These are phyloP conservation scores for Spea hammondii DNA, from an alignment of 2,797 vertebrate species.

Conservation along the genomic window DNA sequence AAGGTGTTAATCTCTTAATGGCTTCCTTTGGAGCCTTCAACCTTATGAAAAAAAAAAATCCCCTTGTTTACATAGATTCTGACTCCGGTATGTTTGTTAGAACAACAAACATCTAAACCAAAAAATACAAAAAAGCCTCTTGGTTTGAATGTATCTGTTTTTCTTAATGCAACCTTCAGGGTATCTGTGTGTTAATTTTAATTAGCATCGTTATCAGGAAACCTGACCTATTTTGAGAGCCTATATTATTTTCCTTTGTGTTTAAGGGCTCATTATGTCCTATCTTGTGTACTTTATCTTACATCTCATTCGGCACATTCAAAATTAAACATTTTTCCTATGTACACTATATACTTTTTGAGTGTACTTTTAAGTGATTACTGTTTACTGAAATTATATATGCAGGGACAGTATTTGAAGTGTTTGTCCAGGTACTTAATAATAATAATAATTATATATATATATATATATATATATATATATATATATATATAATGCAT, in stretches of 20 bases:
- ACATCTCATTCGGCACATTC: slow-evolving; percentile 28
- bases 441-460: too few relatives aligned
- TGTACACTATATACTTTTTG: too few relatives aligned
- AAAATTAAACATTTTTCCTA: slow-evolving; percentile 9
- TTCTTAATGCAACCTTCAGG: slow-evolving; percentile 63
- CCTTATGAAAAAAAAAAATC: slow-evolving; percentile 77
- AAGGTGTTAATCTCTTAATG: slow-evolving; percentile 86
- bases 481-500: too few relatives aligned
- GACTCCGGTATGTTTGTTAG: slow-evolving; percentile 61
- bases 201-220: slow-evolving; percentile 53
- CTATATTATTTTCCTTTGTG: neutral
- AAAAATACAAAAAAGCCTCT: slow-evolving; percentile 19
- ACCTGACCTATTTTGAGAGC: slow-evolving; percentile 45
- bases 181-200: slow-evolving; percentile 56
- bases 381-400: too few relatives aligned
- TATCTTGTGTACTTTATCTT: neutral
- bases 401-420: too few relatives aligned
- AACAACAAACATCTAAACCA: slow-evolving; percentile 54
- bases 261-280: slow-evolving; percentile 15
- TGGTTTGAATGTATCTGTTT: slow-evolving; percentile 64
- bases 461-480: too few relatives aligned
- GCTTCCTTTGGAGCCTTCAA: slow-evolving; percentile 72
- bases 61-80: slow-evolving; percentile 61
- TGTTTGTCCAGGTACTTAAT: too few relatives aligned
- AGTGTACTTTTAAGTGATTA: too few relatives aligned